Evolutionary conservation across 2,797 vertebrate species (phyloP), one percentile per base, ranked within the genome.

Genomic region (Protonibea diacanthus): DNA sequence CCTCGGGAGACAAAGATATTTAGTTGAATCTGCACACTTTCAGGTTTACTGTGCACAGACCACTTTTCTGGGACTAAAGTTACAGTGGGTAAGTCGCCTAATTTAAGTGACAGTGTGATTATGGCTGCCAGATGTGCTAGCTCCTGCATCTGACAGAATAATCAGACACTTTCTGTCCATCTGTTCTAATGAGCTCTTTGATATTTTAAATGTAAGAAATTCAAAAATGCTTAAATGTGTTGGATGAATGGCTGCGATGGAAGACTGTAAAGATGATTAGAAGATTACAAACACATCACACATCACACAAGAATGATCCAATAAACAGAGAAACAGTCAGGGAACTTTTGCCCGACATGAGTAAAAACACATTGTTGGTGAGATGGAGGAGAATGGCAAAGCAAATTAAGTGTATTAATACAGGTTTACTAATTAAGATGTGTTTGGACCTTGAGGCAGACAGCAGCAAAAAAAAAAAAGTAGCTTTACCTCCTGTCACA

Each of bases 81-180:
- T 25, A 40, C 20, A 11, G 6, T 33, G 51, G 66, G 29, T 51
- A 49, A 71, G 76, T 74, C 40, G 40, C 13, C 40, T 78, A 61
- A 80, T 75, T 76, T 62, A 51, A 77, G 62, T 72, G 23, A 47
- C 58, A 56, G 48, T 29, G 62, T 82, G 74, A 84, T 84, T 81
- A 84, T 74, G 74, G 58, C 45, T 67, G 62, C 72, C 83, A 88
- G 84, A 83, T 86, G 88, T 85, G 72, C 76, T 60, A 29, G 57
- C 71, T 81, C 38, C 57, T 69, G 76, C 42, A 56, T 61, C 78
- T 75, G 53, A 77, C 49, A 59, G 63, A n/a, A 60, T 82, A 81
- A 77, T 83, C 70, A 81, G 47, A 70, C 63, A 49, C 55, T 76
- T 70, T 74, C 55, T 42, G n/a, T 63, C 85, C 82, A 76, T 72